Evolutionary conservation across 2,113 vertebrate species (phyloP), one percentile per base, ranked within the genome.

Genomic region (Colius striatus): DNA sequence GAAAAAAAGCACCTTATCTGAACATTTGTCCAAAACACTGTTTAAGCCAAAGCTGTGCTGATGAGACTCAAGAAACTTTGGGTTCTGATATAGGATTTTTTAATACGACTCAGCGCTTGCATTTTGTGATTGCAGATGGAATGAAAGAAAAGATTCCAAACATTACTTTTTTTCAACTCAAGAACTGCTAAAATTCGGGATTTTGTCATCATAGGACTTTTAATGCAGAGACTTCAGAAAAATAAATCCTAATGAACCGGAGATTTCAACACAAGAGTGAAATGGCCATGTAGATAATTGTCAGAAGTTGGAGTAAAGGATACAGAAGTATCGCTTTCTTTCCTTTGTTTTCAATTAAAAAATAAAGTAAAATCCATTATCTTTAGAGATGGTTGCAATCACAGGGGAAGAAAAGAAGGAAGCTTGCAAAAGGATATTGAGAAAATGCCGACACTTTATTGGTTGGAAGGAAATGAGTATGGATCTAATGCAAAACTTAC

Each of bases 401-500:
- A 68, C 25, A 87, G 19, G 43, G 65, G 66, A 91, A 82, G 13
- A 45, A 91, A 94, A 79, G 11, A 63, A 75, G 30, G 45, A 79
- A 76, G 5, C 11, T 10, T 87, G 45, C 2, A 48, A 81, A 81
- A 89, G 16, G 36, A 36, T 75, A 72, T 81, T 87, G 74, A 85
- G 54, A 58, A 91, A 95, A 73, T 83, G 87, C 66, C 47, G 79
- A 9, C 15, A 25, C 13, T 68, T 65, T 50, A 62, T 76, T 90
- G 71, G 71, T 7, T 70, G 36, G 71, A 73, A 92, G 78, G 78
- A 95, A 91, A 95, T 83, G 25, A 80, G 67, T 74, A 83, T 77
- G 60, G 71, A 80, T 85, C 43, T 87, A 71, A 73, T 84, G 47
- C 50, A 50, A 51, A 89, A 70, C 51, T 51, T 80, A 25, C 43